phyloP scores from a whole-genome alignment of 2,797 vertebrate genomes.

The Prionace glauca region DNA sequence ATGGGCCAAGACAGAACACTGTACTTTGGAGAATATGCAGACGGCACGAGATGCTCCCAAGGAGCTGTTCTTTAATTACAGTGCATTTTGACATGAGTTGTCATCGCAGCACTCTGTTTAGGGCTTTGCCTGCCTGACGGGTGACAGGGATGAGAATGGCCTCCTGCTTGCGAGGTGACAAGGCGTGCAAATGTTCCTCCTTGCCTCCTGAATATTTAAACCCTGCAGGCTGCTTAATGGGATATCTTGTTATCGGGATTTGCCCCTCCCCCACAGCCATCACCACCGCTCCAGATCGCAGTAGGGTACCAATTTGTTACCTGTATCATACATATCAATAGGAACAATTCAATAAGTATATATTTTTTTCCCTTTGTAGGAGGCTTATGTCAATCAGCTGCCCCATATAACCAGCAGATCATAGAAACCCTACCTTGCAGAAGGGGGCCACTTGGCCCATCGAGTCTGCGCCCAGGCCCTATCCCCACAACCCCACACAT shows the following conservation, averaged over 20 bases:
- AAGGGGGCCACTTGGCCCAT: too few species aligned
- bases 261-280: not conserved
- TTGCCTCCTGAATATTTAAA: slow-evolving; percentile 9
- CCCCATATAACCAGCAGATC: not conserved
- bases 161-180: slow-evolving; percentile 20
- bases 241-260: not conserved
- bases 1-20: not conserved
- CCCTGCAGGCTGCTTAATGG: not conserved
- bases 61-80: slow-evolving; percentile 65
- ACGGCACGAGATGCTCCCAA: slow-evolving; percentile 42
- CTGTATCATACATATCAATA: not conserved
- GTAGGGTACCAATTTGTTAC: not conserved
- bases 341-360: not conserved
- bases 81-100: slow-evolving; percentile 54
- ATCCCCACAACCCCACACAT: too few species aligned
- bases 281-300: not conserved
- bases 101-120: slow-evolving; percentile 52
- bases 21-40: not conserved
- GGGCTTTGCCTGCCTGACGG: slow-evolving; percentile 43
- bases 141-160: slow-evolving; percentile 44
- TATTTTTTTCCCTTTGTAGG: not conserved
- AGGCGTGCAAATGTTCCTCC: not conserved
- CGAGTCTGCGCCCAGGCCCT: too few species aligned
- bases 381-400: not conserved
- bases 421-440: too few species aligned